Base-by-base conservation (phyloP, 2,113 vertebrate species). In the Elaphurus davidianus region DNA sequence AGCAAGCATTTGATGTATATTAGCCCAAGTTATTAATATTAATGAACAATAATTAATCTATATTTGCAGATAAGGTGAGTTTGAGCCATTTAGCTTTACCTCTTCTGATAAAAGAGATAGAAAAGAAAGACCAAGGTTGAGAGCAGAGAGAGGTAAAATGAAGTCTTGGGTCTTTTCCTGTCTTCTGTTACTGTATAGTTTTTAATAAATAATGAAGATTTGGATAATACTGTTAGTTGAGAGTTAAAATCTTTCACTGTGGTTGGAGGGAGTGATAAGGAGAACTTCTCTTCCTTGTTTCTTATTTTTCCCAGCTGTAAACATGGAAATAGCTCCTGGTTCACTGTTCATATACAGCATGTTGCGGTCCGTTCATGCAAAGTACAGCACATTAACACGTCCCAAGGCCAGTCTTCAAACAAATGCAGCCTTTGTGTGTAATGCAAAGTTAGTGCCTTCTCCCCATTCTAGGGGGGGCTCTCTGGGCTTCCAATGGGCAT, bases 151-250 rank as follows among this genome's bases (percentile, higher is more conserved):
- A 74, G 16, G 19, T 50, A 90, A 94, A 67, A 81, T 33, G 33
- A 93, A 89, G 19, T 30, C 50, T 47, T 45, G 1, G 1, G 33
- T 84, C 43, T 55, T 95, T 36, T 71, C 30, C 57, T 25, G n/a
- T 33, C 57, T 62, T 5, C 7, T 52, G 23, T 79, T 79, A 36
- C 28, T 43, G 45, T 54, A 28, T 2, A 55, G 33, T 47, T 82
- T 62, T 87, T 93, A 81, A 85, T 96, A 85, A 85, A 57, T 94
- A 90, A 59, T n/a, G 87, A 89, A 93, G 50, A 94, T 82, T 97
- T 85, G 76, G 40, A 43, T 87, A 64, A 30, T 92, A 54, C 33
- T 84, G 17, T 78, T 62, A 36, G 43, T 52, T 71, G 86, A 88
- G 59, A 87, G 60, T 91, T 76, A 79, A 79, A 19, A 79, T 64